Conservation (phyloP, 2,113 vertebrate genomes). For the Pachycephala philippinensis region DNA sequence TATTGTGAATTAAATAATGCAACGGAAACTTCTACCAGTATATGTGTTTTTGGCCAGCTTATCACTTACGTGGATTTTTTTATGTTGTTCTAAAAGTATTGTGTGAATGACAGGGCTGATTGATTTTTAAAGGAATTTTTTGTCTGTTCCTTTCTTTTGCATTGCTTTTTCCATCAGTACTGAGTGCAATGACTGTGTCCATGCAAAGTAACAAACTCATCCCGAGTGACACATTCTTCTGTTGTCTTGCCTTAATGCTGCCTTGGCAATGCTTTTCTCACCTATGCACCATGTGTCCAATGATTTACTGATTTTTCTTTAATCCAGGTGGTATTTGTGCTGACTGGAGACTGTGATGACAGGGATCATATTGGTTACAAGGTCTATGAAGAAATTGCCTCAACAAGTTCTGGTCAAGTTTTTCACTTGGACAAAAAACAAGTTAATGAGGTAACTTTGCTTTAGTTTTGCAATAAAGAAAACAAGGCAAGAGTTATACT, state of each 20-base stretch:
- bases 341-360: conserved; percentile 97
- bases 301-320: neutral
- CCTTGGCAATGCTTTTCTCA: neutral
- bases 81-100: neutral
- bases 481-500: neutral
- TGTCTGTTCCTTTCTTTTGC: neutral
- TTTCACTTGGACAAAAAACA: conserved; percentile 98
- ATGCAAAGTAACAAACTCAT: neutral
- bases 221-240: neutral
- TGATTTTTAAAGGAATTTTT: neutral
- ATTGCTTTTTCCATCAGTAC: neutral
- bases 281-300: neutral
- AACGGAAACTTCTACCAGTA: neutral
- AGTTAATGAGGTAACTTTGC: conserved; percentile 91
- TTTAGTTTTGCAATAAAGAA: neutral
- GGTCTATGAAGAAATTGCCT: conserved; percentile 97
- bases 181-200: neutral
- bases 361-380: conserved; percentile 91
- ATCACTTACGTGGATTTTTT: neutral
- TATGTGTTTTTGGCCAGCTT: neutral
- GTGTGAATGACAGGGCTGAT: neutral
- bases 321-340: conserved; percentile 92
- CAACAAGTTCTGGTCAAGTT: conserved; percentile 96
- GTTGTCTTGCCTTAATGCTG: neutral
- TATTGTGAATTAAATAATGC: neutral